These are phyloP conservation scores for Alethe castanea DNA, from an alignment of 2,113 vertebrate genomes.

Conservation along the genomic window DNA sequence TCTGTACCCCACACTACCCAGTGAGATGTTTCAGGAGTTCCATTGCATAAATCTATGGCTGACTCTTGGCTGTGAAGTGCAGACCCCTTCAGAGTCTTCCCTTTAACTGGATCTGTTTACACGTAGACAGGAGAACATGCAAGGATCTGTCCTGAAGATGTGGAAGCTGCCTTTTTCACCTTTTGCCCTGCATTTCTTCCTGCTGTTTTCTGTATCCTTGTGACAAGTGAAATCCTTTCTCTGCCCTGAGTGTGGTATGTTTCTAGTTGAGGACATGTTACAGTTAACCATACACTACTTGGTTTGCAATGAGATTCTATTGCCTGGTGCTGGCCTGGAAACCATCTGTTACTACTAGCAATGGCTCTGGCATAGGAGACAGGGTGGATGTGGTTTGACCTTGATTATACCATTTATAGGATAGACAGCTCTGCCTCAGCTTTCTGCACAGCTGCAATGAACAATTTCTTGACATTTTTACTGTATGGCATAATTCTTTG, in stretches of 20 bases:
- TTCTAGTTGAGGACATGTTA: neutral
- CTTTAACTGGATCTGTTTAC: neutral
- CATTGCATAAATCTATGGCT: neutral
- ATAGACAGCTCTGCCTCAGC: neutral
- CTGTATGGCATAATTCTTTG: neutral
- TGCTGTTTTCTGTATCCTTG: neutral
- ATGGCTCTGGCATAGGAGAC: neutral
- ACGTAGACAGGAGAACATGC: neutral
- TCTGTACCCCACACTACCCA: neutral
- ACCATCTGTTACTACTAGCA: neutral
- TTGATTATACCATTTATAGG: neutral
- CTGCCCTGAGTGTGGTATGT: neutral
- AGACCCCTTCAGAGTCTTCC: neutral
- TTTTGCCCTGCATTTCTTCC: neutral
- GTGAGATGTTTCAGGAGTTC: neutral
- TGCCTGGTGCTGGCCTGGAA: neutral
- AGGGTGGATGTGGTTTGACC: neutral
- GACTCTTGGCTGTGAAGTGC: neutral
- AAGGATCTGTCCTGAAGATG: neutral
- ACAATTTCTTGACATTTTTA: neutral
- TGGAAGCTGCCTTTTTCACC: neutral
- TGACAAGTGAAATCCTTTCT: neutral
- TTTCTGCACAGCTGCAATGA: neutral
- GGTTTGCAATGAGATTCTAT: neutral
- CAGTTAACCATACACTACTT: fast-evolving